Evolutionary conservation across 2,888 invertebrate species (phyloP), one percentile per base, ranked within the genome.

Genomic region (Drosophila ochracea): DNA sequence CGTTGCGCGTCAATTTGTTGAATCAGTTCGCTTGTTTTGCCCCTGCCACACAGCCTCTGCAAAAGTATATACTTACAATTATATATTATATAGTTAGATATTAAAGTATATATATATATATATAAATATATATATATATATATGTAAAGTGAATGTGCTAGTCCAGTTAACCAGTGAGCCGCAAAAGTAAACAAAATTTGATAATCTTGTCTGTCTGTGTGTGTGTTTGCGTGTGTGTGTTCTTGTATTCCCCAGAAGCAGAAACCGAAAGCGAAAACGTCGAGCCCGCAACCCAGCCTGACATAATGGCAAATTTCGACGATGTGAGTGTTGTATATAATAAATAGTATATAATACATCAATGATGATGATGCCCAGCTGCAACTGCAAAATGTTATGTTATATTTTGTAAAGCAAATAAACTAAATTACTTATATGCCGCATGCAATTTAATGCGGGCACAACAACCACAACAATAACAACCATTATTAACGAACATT

Each of bases 261-360:
- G 87, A 86, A 76, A 78, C 75, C 33, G 85, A 90, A 86, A 86
- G 69, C 78, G 73, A 75, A 73, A 70, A 68, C 76, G 66, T 52
- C 72, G 86, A 80, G 70, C 62, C 63, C 63, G 53, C 69, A 68
- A 41, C 41, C 58, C 83, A 84, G 75, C 72, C 81, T 71, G 87
- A 92, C 63, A 92, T 84, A 82, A 93, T 93, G 93, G 87, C 91
- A 67, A 92, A 91, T 67, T 92, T 88, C 73, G 93, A 92, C 77
- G 93, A 93, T 89, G 93, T 93, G 91, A 93, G 93, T 93, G 83
- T 76, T 65, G 53, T 57, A 31, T 13, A 31, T 58, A 31, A 43
- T 31, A 10, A 25, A 21, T 43, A 43, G 16, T 25, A 47, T 47
- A 25, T 47, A 47, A 43, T 58, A 19, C n/a, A 41, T 41, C 13